These are phyloP conservation scores for Metridium senile DNA, from an alignment of 92 coral and sea anemone species.

Conservation along the genomic window DNA sequence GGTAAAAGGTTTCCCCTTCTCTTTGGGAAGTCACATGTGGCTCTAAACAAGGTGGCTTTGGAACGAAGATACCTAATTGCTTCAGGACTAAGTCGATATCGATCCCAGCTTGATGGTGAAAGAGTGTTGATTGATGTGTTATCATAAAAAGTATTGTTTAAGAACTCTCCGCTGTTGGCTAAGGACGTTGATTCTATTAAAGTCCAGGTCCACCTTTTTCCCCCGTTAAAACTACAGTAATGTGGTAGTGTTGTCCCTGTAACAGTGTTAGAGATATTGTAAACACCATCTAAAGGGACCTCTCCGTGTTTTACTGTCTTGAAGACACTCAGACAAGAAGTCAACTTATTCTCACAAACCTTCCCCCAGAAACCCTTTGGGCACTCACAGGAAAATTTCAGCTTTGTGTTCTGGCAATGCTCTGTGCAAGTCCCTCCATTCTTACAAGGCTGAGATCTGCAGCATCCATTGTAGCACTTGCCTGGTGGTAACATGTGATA, in stretches of 20 bases:
- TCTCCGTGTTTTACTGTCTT: neutral
- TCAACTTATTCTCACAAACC: neutral
- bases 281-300: neutral
- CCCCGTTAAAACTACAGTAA: neutral
- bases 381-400: neutral
- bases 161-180: neutral
- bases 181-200: neutral
- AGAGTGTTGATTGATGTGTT: neutral
- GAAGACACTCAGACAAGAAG: neutral
- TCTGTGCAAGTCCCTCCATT: conserved; percentile 3
- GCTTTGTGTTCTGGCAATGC: neutral
- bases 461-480: conserved; percentile 1
- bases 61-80: neutral
- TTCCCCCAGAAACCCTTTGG: neutral
- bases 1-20: neutral
- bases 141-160: neutral
- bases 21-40: neutral
- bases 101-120: neutral
- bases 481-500: neutral
- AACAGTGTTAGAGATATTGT: neutral
- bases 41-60: neutral
- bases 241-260: neutral
- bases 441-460: neutral
- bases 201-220: neutral
- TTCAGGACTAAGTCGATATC: neutral